Conservation (phyloP, 1,140 invertebrate species). For the Leptoteleia sp. region DNA sequence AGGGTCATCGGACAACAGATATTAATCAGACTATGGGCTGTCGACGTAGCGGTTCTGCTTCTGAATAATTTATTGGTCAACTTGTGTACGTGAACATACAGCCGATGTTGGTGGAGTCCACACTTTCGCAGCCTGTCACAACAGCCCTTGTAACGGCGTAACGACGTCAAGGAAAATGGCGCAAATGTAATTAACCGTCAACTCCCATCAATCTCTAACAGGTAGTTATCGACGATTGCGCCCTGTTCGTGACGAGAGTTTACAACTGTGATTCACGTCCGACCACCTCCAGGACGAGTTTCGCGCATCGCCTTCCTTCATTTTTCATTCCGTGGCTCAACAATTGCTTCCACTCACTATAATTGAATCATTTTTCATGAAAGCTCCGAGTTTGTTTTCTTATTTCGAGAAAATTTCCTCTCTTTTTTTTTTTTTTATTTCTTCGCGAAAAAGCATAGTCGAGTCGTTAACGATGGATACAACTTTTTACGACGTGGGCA, state of each 20-base stretch:
- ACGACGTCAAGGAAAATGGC: constrained; percentile 67
- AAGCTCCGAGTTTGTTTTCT: constrained; percentile 19
- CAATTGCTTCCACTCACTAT: constrained; percentile 50
- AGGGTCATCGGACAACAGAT: constrained; percentile 65
- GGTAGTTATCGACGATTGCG: constrained; percentile 63
- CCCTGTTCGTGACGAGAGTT: constrained; percentile 55
- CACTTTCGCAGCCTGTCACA: constrained; percentile 43
- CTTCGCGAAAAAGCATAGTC: constrained; percentile 12
- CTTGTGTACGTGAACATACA: constrained; percentile 45
- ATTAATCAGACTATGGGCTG: constrained; percentile 69
- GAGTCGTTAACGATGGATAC: constrained; percentile 32
- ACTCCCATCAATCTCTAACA: constrained; percentile 67
- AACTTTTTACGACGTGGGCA: constrained; percentile 15
- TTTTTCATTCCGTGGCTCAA: constrained; percentile 27
- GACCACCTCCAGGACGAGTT: constrained; percentile 44
- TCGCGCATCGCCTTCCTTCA: constrained; percentile 32
- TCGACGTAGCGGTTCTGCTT: constrained; percentile 67
- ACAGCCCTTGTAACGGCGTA: constrained; percentile 54
- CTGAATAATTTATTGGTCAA: constrained; percentile 72
- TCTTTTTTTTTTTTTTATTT: no score
- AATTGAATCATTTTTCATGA: constrained; percentile 47
- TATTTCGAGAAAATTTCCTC: neutral
- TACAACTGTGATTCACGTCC: constrained; percentile 54
- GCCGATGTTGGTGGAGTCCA: constrained; percentile 6
- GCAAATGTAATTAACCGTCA: constrained; percentile 68